Conservation (phyloP, 2,888 invertebrate genomes). For the Mylabris sibirica region DNA sequence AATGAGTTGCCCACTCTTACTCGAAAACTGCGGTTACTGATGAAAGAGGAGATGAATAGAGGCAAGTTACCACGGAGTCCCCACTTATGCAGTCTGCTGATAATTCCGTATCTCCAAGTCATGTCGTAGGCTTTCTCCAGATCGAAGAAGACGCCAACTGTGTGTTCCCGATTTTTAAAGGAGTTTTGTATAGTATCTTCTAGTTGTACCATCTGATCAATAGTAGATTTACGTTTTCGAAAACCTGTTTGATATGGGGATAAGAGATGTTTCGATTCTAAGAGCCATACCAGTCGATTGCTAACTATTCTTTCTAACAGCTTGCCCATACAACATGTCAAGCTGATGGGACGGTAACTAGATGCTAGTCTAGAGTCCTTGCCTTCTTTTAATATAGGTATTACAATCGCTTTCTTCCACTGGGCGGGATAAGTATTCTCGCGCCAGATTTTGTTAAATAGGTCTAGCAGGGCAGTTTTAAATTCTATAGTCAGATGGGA, state of each 20-base stretch:
- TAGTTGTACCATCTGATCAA: constrained; percentile 27
- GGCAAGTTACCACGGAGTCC: background rate
- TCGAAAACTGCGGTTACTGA: no score
- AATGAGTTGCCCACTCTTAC: no score
- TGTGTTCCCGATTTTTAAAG: constrained; percentile 25
- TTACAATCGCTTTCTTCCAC: background rate
- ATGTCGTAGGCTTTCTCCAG: constrained; percentile 32
- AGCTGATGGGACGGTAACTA: constrained; percentile 32
- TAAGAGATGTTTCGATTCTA: constrained; percentile 27
- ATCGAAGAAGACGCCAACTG: constrained; percentile 30
- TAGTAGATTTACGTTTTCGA: constrained; percentile 22
- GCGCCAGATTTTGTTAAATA: background rate
- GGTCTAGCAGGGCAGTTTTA: background rate
- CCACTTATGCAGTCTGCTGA: background rate
- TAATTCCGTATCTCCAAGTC: constrained; percentile 10
- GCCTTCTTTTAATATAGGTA: constrained; percentile 25
- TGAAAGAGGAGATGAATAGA: no score
- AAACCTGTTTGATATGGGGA: constrained; percentile 26
- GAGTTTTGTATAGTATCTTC: constrained; percentile 33
- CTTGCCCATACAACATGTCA: constrained; percentile 25
- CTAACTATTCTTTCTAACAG: constrained; percentile 33
- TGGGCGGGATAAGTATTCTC: background rate
- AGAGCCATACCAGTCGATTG: constrained; percentile 29
- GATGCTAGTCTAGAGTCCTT: constrained; percentile 11
- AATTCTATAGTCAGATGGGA: background rate